Evolutionary conservation across 2,888 invertebrate species (phyloP), one percentile per base, ranked within the genome.

Genomic region (Pachymerium ferrugineum): DNA sequence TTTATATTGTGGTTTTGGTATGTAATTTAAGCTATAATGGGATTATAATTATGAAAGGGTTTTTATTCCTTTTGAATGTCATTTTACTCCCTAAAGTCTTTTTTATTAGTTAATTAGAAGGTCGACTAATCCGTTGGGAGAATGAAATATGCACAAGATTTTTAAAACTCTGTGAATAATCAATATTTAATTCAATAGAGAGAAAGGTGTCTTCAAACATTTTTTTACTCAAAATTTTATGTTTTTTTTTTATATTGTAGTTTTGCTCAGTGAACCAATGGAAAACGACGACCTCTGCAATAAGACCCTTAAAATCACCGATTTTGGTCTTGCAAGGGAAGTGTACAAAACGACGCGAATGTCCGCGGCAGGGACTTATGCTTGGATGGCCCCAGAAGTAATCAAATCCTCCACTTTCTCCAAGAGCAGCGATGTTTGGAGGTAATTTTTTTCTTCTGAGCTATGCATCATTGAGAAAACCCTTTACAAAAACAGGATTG

Each of bases 351-450:
- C 97, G 74, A 97, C 97, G 68, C 88, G 93, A 80, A 97, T 97
- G 96, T 97, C 96, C 25, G 94, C 96, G 25, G 97, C 97, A 30
- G 97, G 97, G 75, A 97, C 97, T 0, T 97, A 97, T 83, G 97
- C 97, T 72, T 97, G 97, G 97, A 97, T 97, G 97, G 95, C 97
- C 47, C 97, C 97, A 14, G 97, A 97, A 87, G 96, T 96, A 77
- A 94, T 94, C 82, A 93, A 91, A 81, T 89, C 89, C 80, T 93
- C 92, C 70, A 91, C 89, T 71, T 94, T 92, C 84, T 93, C 92
- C 62, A 94, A 93, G 86, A 92, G 93, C 69, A 95, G 95, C 77
- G 97, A 97, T 86, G 95, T 97, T 77, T 97, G 97, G 97, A 97
- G 96, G 84, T 84, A 79, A 72, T 31, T 54, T 22, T 54, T 1